Evolutionary conservation across 2,888 invertebrate genomes (phyloP), one percentile per base, ranked within the genome.

Genomic region (Notodonta ziczac): DNA sequence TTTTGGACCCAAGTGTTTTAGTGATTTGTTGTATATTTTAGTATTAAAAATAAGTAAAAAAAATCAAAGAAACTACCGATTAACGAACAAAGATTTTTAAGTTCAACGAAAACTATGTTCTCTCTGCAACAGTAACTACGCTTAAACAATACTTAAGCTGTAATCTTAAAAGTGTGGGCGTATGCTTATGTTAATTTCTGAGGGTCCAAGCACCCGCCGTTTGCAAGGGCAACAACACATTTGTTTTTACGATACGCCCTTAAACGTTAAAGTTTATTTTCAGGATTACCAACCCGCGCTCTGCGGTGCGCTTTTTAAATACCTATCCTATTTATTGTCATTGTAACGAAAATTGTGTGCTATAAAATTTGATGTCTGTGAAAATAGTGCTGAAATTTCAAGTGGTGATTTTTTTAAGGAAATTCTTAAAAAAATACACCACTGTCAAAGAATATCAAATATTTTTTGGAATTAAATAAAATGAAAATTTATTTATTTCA

Each of bases 181-280:
- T 70, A 72, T 72, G 70, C 70, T 81, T 78, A 80, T 81, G 82
- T 76, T 74, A 83, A 83, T 83, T 82, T 83, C 77, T 72, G 67
- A 66, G 72, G 76, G 73, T 62, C 70, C 65, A 76, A 73, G 81
- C 32, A 76, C 76, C 67, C 73, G 78, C 75, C 74, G 79, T 80
- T 78, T 75, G 79, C 79, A 77, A 73, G 72, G 77, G 74, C 73
- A 75, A 82, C 76, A 77, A 66, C 69, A 67, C 82, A 77, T 83
- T 82, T 72, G 74, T 74, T 82, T 83, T 83, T 80, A 83, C 68
- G 83, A 78, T 80, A 79, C 65, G 66, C 69, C 79, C 71, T 69
- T 67, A 67, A 78, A 69, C 77, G 73, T 79, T 76, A 76, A 74
- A 77, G 73, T 77, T 81, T 80, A 79, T 80, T 76, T 74, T 80